Percentiles rank a stretch among this genome's conserved stretches.
Conservation (phyloP, 1,140 invertebrate species). For the Daktulosphaira vitifoliae region DNA sequence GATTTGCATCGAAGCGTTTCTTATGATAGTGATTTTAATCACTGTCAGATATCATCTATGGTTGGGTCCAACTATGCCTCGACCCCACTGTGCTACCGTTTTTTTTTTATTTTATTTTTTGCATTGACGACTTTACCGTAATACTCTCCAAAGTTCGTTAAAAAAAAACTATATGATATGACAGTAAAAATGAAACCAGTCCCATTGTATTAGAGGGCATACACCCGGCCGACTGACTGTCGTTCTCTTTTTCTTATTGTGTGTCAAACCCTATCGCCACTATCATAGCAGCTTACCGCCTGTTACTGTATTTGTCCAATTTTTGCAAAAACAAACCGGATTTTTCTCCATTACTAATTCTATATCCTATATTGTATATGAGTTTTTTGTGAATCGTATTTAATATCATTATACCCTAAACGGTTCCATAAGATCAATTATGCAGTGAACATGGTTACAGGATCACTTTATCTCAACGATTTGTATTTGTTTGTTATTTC, state of each 20-base stretch:
- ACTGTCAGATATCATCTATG: no score
- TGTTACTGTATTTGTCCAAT: constrained; percentile 13
- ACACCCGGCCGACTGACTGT: constrained; percentile 27
- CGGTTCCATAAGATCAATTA: no score
- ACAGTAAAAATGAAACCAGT: no score
- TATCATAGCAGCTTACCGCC: background rate
- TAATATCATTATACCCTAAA: constrained; percentile 16
- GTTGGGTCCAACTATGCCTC: no score
- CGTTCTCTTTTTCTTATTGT: constrained; percentile 13
- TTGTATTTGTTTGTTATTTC: no score
- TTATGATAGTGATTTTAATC: no score
- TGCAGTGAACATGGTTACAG: no score
- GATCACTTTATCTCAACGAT: no score
- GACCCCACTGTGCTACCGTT: no score
- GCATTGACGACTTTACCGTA: background rate
- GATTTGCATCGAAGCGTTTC: no score
- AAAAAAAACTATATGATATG: no score
- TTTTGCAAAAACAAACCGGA: constrained; percentile 16
- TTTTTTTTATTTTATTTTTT: constrained; percentile 6
- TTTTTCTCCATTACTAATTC: background rate
- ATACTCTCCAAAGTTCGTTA: background rate
- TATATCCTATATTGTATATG: no score
- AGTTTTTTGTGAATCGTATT: background rate
- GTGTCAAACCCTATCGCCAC: constrained; percentile 21
- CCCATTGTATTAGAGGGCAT: constrained; percentile 25